Evolutionary conservation across 2,113 vertebrate genomes (phyloP).

Genomic region (Ameiurus melas): DNA sequence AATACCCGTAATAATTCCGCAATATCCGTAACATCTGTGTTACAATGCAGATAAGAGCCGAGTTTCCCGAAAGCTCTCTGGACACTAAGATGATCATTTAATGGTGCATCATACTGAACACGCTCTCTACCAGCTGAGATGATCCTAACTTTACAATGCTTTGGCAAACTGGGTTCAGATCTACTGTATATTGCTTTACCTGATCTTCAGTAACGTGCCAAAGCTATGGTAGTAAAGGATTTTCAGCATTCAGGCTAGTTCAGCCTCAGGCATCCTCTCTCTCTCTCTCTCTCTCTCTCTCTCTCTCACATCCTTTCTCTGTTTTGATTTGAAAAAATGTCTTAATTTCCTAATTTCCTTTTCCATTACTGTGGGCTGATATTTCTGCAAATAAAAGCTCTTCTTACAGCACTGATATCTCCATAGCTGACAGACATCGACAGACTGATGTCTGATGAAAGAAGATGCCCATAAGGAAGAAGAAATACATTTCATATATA

Average conservation of each 20-base stretch:
- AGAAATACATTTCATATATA: neutral
- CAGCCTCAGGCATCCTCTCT: neutral
- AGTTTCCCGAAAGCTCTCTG: neutral
- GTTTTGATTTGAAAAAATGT: neutral
- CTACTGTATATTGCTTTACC: neutral
- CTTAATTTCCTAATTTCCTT: neutral
- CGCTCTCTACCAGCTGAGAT: neutral
- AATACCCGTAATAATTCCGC: neutral
- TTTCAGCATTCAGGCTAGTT: neutral
- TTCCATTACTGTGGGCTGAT: neutral
- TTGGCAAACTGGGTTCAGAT: neutral
- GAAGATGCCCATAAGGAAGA: neutral
- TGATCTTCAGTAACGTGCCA: neutral
- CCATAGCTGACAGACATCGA: neutral
- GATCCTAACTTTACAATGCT: neutral
- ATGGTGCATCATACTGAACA: too few species aligned
- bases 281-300: neutral
- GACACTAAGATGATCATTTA: neutral
- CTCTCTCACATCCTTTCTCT: neutral
- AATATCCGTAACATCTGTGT: conserved; percentile 18
- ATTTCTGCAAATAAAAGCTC: neutral
- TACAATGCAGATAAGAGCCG: neutral
- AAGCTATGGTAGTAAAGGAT: neutral
- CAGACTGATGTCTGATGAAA: too few species aligned
- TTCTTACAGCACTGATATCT: neutral